These are phyloP conservation scores for Pristionchus exspectatus DNA, from an alignment of 2,888 invertebrate genomes.

Conservation along the genomic window DNA sequence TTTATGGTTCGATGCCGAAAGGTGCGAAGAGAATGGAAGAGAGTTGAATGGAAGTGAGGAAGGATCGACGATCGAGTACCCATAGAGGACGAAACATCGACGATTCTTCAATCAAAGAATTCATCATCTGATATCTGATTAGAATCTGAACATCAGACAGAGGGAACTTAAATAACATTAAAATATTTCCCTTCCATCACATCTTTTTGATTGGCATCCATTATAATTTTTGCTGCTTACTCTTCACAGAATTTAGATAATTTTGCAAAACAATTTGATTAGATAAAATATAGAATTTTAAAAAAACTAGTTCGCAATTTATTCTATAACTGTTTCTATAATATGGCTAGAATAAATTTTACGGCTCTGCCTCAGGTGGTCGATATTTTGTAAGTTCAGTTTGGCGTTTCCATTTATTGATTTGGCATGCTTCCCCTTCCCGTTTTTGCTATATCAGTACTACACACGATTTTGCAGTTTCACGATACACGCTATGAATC, in stretches of 20 bases:
- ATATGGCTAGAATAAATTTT: neutral
- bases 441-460: neutral
- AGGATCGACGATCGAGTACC: neutral
- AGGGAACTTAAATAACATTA: no score
- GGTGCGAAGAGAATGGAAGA: neutral
- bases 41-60: neutral
- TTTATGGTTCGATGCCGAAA: constrained; percentile 29
- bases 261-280: no score
- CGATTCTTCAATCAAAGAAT: neutral
- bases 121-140: no score
- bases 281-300: neutral
- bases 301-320: neutral
- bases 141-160: no score
- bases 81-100: neutral
- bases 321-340: neutral
- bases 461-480: neutral
- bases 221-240: no score
- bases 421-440: neutral
- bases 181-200: no score
- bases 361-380: neutral
- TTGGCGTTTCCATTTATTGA: neutral
- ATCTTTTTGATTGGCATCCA: no score
- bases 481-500: no score
- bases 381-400: neutral
- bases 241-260: no score